Percentiles rank a stretch among this genome's conserved stretches.
Evolutionary conservation across 64 coral and sea anemone species (phyloP).

Genomic region (Dendrophyllia cribrosa): DNA sequence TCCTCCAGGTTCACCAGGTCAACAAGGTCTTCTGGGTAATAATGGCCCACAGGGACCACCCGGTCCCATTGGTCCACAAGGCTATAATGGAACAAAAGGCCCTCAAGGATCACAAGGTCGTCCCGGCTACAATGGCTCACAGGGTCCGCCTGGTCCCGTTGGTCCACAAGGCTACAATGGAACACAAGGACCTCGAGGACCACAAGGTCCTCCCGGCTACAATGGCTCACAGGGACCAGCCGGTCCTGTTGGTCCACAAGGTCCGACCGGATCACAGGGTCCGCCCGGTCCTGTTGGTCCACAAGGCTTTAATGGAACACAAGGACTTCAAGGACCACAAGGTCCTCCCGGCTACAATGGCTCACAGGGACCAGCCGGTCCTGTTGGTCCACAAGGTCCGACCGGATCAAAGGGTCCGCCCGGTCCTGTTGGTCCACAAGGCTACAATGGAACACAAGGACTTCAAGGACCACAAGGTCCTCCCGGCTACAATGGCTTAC

Average conservation of each 20-base stretch:
- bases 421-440: background rate
- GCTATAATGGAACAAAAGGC: background rate
- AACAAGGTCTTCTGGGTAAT: conserved; percentile 1
- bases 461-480: background rate
- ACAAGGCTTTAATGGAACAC: background rate
- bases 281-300: background rate
- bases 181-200: background rate
- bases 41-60: conserved; percentile 4
- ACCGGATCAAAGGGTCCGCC: background rate
- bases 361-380: background rate
- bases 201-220: conserved; percentile 3
- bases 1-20: background rate
- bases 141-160: background rate
- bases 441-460: background rate
- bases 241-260: conserved; percentile 15
- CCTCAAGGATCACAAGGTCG: conserved; percentile 9
- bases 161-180: conserved; percentile 30
- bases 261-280: background rate
- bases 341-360: background rate
- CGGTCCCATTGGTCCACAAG: background rate
- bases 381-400: conserved; percentile 1
- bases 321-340: background rate
- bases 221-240: conserved; percentile 27
- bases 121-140: background rate
- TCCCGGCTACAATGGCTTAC: background rate